These are phyloP conservation scores for Ptilodon capucinus DNA, from an alignment of 2,888 invertebrate species.

Conservation along the genomic window DNA sequence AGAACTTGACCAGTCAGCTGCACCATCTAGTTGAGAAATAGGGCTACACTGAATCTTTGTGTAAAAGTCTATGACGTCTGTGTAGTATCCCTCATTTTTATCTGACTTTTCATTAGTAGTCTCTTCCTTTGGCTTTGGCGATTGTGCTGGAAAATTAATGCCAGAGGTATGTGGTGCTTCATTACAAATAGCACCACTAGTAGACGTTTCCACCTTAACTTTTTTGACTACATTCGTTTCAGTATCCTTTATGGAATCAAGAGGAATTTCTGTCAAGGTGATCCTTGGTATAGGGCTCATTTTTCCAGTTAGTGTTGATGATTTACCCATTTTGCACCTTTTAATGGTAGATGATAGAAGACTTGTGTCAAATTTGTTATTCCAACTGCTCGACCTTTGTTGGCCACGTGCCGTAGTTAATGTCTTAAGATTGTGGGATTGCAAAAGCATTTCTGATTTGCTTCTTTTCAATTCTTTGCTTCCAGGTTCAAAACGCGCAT, in stretches of 20 bases:
- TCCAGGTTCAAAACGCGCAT: constrained; percentile 73
- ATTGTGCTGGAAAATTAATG: constrained; percentile 65
- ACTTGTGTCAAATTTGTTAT: constrained; percentile 86
- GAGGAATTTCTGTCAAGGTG: constrained; percentile 50
- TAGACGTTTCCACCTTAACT: constrained; percentile 55
- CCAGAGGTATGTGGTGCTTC: constrained; percentile 74
- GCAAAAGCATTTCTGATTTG: constrained; percentile 85
- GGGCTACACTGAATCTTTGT: constrained; percentile 80
- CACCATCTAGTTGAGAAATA: constrained; percentile 87
- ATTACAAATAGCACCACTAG: constrained; percentile 52
- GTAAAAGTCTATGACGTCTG: constrained; percentile 79
- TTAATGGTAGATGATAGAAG: constrained; percentile 84
- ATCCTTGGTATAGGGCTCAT: constrained; percentile 67
- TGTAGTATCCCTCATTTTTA: constrained; percentile 71
- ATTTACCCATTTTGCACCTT: constrained; percentile 84
- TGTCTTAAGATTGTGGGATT: constrained; percentile 74
- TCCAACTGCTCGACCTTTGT: constrained; percentile 87
- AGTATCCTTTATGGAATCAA: constrained; percentile 65
- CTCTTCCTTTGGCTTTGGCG: constrained; percentile 71
- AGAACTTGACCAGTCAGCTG: constrained; percentile 85
- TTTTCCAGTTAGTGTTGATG: constrained; percentile 71
- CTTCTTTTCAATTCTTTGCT: constrained; percentile 84
- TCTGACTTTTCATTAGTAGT: constrained; percentile 55
- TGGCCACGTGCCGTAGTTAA: constrained; percentile 80
- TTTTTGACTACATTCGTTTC: constrained; percentile 61